Percentiles rank a stretch among this genome's conserved stretches.
phyloP scores from a whole-genome alignment of 1,140 invertebrate species.

The Micrasema minimum region DNA sequence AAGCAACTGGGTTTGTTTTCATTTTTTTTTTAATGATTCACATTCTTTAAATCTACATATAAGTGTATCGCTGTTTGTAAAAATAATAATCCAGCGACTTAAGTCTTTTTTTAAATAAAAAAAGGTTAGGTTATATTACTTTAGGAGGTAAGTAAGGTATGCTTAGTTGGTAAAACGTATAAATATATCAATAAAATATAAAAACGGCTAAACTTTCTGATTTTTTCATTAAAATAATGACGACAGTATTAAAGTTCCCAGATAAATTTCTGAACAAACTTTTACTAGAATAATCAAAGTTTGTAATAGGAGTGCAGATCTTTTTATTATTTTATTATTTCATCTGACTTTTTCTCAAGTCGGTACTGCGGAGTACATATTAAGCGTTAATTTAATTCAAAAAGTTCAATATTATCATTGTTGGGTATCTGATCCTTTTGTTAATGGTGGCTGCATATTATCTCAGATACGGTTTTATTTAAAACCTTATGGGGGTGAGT shows the following conservation, averaged over 20 bases:
- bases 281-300: not conserved
- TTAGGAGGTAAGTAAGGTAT: too few relatives aligned
- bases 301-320: constrained; percentile 3
- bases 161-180: too few relatives aligned
- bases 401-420: constrained; percentile 16
- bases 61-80: too few relatives aligned
- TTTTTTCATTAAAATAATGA: constrained; percentile 6
- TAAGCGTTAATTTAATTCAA: not conserved
- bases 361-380: not conserved
- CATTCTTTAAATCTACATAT: too few relatives aligned
- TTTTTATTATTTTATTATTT: constrained; percentile 15
- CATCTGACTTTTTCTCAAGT: constrained; percentile 6
- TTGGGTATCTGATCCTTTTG: constrained; percentile 14
- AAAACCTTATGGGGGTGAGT: constrained; percentile 15
- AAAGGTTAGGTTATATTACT: too few relatives aligned
- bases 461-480: constrained; percentile 16
- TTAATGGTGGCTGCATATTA: constrained; percentile 1
- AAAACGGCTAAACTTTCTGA: too few relatives aligned
- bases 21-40: too few relatives aligned
- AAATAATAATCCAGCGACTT: too few relatives aligned
- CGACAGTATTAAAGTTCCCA: not conserved
- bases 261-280: not conserved
- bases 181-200: too few relatives aligned
- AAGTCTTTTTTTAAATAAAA: too few relatives aligned
- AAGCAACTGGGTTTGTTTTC: too few relatives aligned